Evolutionary conservation across 1,140 invertebrate genomes (phyloP).

Genomic region (Trichonephila clavata): DNA sequence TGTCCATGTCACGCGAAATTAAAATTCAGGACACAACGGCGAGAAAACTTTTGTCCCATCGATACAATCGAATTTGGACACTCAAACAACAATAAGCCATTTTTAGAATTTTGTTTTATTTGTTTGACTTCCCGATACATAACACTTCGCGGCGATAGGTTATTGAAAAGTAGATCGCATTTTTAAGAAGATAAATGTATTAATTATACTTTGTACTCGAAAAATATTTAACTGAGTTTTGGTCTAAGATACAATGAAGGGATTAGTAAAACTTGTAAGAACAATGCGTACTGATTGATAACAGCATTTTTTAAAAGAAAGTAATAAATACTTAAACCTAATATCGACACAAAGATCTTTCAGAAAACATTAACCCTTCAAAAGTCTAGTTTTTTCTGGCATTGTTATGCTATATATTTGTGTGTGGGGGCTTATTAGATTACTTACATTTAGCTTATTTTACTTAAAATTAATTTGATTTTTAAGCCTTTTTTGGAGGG

Average conservation of each 20-base stretch:
- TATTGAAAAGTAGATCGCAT: not conserved
- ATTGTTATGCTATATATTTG: too few relatives aligned
- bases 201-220: not conserved
- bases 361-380: not conserved
- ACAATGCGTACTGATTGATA: not conserved
- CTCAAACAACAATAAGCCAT: not conserved
- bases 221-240: not conserved
- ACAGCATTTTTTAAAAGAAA: too few relatives aligned
- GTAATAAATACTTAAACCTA: not conserved
- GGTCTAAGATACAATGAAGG: not conserved
- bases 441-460: too few relatives aligned
- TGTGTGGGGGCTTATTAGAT: too few relatives aligned
- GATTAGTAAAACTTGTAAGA: not conserved
- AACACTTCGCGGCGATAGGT: too few relatives aligned
- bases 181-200: not conserved
- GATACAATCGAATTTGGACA: not conserved
- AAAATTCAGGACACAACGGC: not conserved
- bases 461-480: too few relatives aligned
- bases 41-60: not conserved
- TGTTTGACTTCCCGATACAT: not conserved
- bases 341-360: not conserved
- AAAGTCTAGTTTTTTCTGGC: too few relatives aligned
- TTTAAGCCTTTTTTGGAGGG: too few relatives aligned
- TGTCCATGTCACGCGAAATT: slow-evolving; percentile 1
- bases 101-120: not conserved